Conservation (phyloP, 2,113 vertebrate species). For the Calcarius ornatus region DNA sequence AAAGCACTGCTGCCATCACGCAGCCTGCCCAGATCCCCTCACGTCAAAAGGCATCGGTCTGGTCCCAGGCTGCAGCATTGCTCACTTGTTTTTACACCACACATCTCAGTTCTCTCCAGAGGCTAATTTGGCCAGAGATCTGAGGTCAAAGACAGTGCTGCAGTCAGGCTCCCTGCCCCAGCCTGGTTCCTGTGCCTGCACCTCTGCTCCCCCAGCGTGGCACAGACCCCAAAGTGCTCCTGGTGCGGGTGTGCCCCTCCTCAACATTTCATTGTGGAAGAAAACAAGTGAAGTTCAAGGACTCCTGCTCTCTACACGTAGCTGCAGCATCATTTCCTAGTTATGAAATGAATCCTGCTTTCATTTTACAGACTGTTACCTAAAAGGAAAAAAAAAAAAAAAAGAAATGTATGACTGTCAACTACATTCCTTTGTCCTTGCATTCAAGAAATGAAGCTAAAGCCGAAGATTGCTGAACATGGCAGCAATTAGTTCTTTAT, state of each 20-base stretch:
- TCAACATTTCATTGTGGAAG: background rate
- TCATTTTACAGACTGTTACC: background rate
- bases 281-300: background rate
- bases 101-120: background rate
- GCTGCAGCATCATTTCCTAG: background rate
- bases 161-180: background rate
- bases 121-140: background rate
- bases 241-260: fast-evolving
- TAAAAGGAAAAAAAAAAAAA: background rate
- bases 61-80: background rate
- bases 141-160: background rate
- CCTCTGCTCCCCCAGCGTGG: background rate
- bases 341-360: constrained; percentile 25
- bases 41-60: background rate
- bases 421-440: background rate
- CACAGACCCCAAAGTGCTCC: background rate
- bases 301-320: background rate
- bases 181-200: background rate
- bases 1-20: background rate
- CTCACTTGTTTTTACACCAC: background rate
- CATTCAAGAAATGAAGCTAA: background rate
- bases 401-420: background rate
- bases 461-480: background rate
- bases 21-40: fast-evolving
- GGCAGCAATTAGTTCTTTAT: constrained; percentile 4